phyloP scores from a whole-genome alignment of 2,797 vertebrate genomes.

The Alosa sapidissima region DNA sequence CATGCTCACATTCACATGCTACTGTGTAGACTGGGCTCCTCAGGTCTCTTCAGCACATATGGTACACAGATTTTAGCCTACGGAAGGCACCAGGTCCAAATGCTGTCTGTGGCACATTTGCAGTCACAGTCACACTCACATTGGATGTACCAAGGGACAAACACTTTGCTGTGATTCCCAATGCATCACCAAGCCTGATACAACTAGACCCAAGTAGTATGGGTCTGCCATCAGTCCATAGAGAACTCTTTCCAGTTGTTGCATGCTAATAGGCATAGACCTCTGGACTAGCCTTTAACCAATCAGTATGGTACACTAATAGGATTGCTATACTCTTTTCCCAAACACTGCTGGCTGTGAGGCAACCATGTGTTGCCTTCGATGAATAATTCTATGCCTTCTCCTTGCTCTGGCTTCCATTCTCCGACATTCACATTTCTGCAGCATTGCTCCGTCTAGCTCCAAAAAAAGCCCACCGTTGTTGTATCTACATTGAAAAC shows the following conservation, averaged over 20 bases:
- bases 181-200: background rate
- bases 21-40: background rate
- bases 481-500: background rate
- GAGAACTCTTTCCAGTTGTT: background rate
- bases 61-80: background rate
- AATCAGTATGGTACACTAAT: background rate
- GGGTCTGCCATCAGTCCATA: too few species aligned
- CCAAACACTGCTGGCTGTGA: background rate
- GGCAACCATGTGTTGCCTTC: background rate
- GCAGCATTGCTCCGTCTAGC: background rate
- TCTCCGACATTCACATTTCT: background rate
- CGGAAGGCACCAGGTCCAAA: background rate
- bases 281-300: too few species aligned
- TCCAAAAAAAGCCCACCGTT: background rate
- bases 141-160: background rate
- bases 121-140: background rate
- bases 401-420: background rate
- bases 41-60: background rate
- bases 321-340: slow-evolving; percentile 2
- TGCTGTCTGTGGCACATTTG: background rate
- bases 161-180: slow-evolving; percentile 4
- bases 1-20: too few species aligned
- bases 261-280: background rate
- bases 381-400: background rate
- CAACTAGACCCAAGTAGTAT: too few species aligned